These are phyloP conservation scores for Falco biarmicus DNA, from an alignment of 2,797 vertebrate genomes.

Conservation along the genomic window DNA sequence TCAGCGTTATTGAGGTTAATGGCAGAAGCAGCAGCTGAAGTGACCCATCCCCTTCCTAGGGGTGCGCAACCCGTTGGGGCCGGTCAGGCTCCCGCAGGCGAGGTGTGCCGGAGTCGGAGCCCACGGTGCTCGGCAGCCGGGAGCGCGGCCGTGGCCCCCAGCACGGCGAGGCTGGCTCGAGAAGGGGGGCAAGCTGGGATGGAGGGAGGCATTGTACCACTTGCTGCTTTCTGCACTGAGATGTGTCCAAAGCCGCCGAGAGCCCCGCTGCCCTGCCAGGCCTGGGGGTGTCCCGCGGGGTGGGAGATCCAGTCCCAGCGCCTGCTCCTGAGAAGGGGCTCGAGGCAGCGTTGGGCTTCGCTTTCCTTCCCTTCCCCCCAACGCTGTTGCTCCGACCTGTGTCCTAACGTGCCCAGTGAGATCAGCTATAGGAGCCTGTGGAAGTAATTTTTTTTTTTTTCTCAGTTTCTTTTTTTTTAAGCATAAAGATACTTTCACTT, in stretches of 20 bases:
- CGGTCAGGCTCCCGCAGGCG: background rate
- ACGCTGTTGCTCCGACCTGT: rapidly evolving
- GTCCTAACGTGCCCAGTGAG: background rate
- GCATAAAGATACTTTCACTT: background rate
- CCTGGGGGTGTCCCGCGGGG: rapidly evolving
- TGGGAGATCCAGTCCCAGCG: background rate
- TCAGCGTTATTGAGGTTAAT: background rate
- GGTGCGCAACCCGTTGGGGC: rapidly evolving
- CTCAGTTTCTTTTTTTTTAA: background rate
- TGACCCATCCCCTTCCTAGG: background rate
- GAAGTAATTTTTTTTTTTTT: background rate
- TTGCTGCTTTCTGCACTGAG: background rate
- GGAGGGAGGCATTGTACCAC: background rate
- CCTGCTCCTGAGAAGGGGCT: background rate
- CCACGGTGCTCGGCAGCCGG: background rate
- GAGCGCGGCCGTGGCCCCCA: rapidly evolving
- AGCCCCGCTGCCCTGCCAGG: background rate
- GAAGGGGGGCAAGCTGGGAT: background rate
- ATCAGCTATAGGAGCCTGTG: rapidly evolving
- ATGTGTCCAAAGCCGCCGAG: rapidly evolving
- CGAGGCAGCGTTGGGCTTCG: rapidly evolving
- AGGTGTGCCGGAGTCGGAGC: rapidly evolving
- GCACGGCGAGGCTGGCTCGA: background rate
- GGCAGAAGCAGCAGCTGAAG: background rate
- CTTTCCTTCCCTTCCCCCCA: background rate